These are phyloP conservation scores for Diadema setosum DNA, from an alignment of 35 echinoderm and acorn worm species.

Conservation along the genomic window DNA sequence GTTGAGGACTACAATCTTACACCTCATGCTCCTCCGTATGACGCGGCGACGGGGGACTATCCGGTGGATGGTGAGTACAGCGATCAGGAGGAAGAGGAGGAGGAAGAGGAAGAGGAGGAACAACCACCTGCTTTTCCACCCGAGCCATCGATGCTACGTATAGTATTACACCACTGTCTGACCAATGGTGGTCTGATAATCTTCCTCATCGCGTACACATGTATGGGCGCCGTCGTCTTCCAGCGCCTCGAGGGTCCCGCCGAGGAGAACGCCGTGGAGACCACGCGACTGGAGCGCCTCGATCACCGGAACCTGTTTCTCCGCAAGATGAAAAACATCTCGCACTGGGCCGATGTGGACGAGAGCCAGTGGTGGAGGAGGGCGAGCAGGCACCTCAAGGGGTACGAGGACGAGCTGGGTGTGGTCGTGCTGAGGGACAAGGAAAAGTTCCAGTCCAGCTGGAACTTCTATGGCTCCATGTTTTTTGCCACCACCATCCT, in stretches of 20 bases:
- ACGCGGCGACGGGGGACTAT: not conserved
- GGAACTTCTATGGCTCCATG: constrained; percentile 38
- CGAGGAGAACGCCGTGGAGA: not conserved
- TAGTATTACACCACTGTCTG: constrained; percentile 8
- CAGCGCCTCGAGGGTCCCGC: not conserved
- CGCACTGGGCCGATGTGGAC: not conserved
- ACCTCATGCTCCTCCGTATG: too few relatives aligned
- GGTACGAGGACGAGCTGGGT: not conserved
- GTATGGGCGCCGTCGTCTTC: constrained; percentile 36
- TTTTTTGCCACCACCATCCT: constrained; percentile 32
- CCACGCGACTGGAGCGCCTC: not conserved
- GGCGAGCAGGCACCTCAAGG: not conserved
- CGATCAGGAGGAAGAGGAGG: not conserved
- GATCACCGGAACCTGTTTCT: not conserved
- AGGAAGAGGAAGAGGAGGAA: not conserved
- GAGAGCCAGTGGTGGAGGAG: constrained; percentile 16
- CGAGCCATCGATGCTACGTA: not conserved
- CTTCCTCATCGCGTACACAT: constrained; percentile 1
- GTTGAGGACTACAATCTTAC: too few relatives aligned
- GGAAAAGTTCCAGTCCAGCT: not conserved
- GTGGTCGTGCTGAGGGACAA: not conserved
- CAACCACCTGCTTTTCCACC: not conserved
- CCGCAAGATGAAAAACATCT: not conserved
- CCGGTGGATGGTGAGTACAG: not conserved
- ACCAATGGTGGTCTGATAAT: constrained; percentile 30